phyloP scores from a whole-genome alignment of 2,888 invertebrate species.

The Tiliacea citrago region DNA sequence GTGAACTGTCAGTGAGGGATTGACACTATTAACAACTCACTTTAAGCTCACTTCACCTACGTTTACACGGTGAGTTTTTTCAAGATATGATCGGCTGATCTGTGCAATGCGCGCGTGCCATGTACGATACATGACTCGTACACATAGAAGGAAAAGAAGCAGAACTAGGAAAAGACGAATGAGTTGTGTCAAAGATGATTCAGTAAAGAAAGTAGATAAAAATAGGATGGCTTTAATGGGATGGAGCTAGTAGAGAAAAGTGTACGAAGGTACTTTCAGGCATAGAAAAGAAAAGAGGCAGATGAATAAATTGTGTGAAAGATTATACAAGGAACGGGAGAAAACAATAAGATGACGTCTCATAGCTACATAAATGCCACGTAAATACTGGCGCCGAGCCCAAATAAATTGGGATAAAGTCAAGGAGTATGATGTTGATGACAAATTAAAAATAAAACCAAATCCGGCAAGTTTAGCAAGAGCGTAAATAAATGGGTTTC shows the following conservation, averaged over 20 bases:
- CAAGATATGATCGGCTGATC: no score
- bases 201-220: background rate
- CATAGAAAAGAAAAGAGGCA: background rate
- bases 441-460: constrained; percentile 19
- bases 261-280: background rate
- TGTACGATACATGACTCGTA: background rate
- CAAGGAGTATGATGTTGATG: constrained; percentile 7
- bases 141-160: background rate
- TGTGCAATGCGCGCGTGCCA: no score
- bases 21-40: no score
- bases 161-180: background rate
- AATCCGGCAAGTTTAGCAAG: background rate
- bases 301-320: background rate
- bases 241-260: background rate
- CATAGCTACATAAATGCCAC: background rate
- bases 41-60: no score
- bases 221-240: background rate
- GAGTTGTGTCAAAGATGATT: background rate
- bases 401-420: constrained; percentile 24
- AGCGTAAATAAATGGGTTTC: constrained; percentile 20
- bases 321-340: background rate
- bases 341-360: constrained; percentile 6
- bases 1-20: no score
- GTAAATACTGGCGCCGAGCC: constrained; percentile 21
- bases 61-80: no score